These are phyloP conservation scores for Notothenia rossii DNA, from an alignment of 2,113 vertebrate genomes.

Conservation along the genomic window DNA sequence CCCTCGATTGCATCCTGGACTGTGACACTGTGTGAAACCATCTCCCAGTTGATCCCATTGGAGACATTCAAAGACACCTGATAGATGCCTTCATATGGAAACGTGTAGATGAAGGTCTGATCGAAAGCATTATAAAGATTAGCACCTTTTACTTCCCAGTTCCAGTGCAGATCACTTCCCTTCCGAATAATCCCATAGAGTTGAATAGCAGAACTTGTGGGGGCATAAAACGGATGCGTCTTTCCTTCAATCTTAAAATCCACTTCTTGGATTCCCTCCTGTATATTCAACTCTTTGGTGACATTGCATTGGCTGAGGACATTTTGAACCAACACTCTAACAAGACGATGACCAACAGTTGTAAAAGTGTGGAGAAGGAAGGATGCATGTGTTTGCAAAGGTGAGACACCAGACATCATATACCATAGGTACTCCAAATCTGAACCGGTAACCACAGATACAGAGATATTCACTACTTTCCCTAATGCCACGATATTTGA, in stretches of 20 bases:
- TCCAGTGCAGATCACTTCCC: slow-evolving; percentile 79
- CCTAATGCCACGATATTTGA: slow-evolving; percentile 56
- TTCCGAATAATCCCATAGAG: slow-evolving; percentile 60
- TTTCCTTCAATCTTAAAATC: slow-evolving; percentile 71
- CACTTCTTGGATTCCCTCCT: slow-evolving; percentile 76
- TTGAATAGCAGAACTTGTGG: slow-evolving; percentile 39
- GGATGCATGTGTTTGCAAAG: slow-evolving; percentile 55
- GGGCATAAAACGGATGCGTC: slow-evolving; percentile 65
- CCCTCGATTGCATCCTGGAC: slow-evolving; percentile 78
- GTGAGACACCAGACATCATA: slow-evolving; percentile 35
- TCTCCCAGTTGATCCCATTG: slow-evolving; percentile 81
- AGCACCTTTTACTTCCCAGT: slow-evolving; percentile 68
- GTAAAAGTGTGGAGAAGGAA: slow-evolving; percentile 74
- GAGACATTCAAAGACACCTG: slow-evolving; percentile 80
- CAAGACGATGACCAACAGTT: slow-evolving; percentile 51
- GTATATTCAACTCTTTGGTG: slow-evolving; percentile 73
- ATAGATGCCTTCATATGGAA: slow-evolving; percentile 70
- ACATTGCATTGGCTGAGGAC: slow-evolving; percentile 65
- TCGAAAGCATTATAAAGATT: slow-evolving; percentile 24
- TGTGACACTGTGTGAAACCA: slow-evolving; percentile 62
- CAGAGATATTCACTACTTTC: slow-evolving; percentile 73
- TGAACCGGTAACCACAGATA: slow-evolving; percentile 72
- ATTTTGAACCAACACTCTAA: slow-evolving; percentile 81
- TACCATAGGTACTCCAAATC: slow-evolving; percentile 82
- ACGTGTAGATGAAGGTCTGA: slow-evolving; percentile 64